phyloP scores from a whole-genome alignment of 1,140 invertebrate species.

The Coenobita brevimanus region DNA sequence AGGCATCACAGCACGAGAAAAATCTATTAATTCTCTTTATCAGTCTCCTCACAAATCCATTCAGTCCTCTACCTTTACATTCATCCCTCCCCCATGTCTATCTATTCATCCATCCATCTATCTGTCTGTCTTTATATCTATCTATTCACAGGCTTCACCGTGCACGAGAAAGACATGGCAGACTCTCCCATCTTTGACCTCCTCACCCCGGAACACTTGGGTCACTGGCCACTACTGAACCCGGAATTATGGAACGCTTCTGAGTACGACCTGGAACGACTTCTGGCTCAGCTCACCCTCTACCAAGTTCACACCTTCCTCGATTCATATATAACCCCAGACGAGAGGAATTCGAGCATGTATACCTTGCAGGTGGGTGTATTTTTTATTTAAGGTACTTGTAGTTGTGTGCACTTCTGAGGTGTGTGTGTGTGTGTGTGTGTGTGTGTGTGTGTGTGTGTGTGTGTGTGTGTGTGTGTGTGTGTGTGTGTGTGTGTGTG shows the following conservation, averaged over 20 bases:
- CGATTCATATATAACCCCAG: slow-evolving; percentile 75
- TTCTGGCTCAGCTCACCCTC: slow-evolving; percentile 75
- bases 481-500: too few relatives aligned
- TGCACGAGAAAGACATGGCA: slow-evolving; percentile 68
- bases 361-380: slow-evolving; percentile 75
- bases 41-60: not conserved
- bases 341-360: slow-evolving; percentile 76
- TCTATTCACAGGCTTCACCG: slow-evolving; percentile 56
- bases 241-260: slow-evolving; percentile 71
- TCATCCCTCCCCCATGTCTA: not conserved
- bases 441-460: too few relatives aligned
- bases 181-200: slow-evolving; percentile 74
- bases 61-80: not conserved
- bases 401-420: too few relatives aligned
- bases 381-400: too few relatives aligned
- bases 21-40: too few relatives aligned
- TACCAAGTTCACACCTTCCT: slow-evolving; percentile 77
- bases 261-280: slow-evolving; percentile 73
- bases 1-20: too few relatives aligned
- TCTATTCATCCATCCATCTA: not conserved
- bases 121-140: not conserved
- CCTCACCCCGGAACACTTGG: slow-evolving; percentile 73
- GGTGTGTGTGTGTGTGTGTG: too few relatives aligned
- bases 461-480: too few relatives aligned
- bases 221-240: slow-evolving; percentile 76